Base-by-base conservation (phyloP, 2,113 vertebrate genomes). In the Cyphomyrus discorhynchus region DNA sequence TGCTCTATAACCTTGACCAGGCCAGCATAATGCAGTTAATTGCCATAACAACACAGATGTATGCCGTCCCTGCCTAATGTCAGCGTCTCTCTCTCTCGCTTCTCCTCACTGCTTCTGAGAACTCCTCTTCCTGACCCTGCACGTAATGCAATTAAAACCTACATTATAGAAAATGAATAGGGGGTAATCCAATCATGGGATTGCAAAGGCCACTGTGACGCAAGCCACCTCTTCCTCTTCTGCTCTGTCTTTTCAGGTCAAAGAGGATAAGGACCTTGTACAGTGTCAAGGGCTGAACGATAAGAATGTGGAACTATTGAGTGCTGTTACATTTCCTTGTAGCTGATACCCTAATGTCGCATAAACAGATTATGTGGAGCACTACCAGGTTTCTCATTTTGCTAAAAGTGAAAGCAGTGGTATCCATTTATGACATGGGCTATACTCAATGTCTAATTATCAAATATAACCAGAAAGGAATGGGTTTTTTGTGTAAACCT, bases 131-230 rank as follows among this genome's bases (percentile, higher is more conserved):
- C 92, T 92, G 91, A 91, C 92, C 91, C 90, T 89, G 89, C 90
- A 84, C 39, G 46, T 93, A 93, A 93, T 87, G 52, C 90, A 92
- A 93, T 92, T 93, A 92, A 93, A 92, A 90, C 87, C 90, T 89
- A 90, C 91, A 93, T 91, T 91, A 92, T 80, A 86, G 90, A 45
- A 90, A 92, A 91, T 84, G 90, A 91, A 93, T 90, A 91, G 89
- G 88, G 87, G 77, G 74, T 91, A 90, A 93, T 93, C 92, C 13
- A 84, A 93, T 93, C 90, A 92, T 87, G 45, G 87, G 84, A 85
- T 91, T 89, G 90, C 91, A 90, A 91, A 91, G 91, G 90, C 56
- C 45, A 62, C 89, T 39, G 27, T 86, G 35, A 50, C 42, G 39
- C 39, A 31, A 47, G 17, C 4, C 35, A 21, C 15, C 58, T 88